Conservation (phyloP, 2,888 invertebrate species). For the Lasioglossum pauxillum region DNA sequence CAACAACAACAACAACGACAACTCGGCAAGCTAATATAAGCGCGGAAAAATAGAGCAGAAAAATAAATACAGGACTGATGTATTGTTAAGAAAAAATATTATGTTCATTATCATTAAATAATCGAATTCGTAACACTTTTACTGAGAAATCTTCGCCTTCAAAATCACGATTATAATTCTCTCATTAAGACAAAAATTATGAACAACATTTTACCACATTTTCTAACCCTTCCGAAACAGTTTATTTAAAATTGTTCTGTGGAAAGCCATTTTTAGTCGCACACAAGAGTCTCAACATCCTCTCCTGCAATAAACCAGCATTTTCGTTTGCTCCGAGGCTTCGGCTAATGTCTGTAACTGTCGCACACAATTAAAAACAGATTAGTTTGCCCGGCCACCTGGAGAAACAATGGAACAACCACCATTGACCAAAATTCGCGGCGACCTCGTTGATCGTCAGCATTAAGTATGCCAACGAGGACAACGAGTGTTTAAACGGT, state of each 20-base stretch:
- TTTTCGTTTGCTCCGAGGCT: neutral
- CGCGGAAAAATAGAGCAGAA: too few relatives aligned
- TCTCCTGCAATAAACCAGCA: neutral
- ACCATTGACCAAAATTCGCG: neutral
- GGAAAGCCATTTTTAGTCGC: neutral
- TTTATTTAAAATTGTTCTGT: neutral
- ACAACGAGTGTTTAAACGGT: constrained; percentile 16
- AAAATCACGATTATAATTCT: too few relatives aligned
- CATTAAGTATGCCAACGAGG: neutral
- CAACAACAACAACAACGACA: too few relatives aligned
- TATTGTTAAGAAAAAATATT: neutral
- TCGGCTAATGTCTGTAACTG: neutral
- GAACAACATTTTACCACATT: neutral
- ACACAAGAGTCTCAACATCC: neutral
- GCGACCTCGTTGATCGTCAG: neutral
- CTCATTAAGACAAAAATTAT: neutral
- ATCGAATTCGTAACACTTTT: too few relatives aligned
- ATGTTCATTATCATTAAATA: too few relatives aligned
- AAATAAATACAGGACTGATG: too few relatives aligned
- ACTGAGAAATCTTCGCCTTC: too few relatives aligned
- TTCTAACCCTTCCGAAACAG: neutral
- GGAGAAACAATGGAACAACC: neutral
- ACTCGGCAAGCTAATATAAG: too few relatives aligned
- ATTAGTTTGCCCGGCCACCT: neutral
- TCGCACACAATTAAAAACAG: neutral